Base-by-base conservation (phyloP, 1,140 invertebrate species). In the Chlorops oryzae region DNA sequence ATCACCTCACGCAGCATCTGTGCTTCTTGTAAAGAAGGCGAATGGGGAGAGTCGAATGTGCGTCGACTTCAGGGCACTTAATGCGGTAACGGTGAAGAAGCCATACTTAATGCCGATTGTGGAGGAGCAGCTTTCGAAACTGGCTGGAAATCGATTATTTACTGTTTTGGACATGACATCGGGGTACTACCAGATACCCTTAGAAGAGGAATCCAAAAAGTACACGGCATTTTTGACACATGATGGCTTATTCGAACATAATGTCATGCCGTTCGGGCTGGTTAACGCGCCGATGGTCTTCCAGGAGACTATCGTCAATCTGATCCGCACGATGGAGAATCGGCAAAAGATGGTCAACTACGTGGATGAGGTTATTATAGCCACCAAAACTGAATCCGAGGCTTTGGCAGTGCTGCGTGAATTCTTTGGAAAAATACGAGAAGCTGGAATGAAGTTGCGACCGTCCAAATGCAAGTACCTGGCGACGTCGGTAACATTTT, bases 91-190 rank as follows among this genome's bases (percentile, higher is more conserved):
- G 7, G 56, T 69, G 28, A 59, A 57, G 18, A 77, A 80, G 56
- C 55, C 52, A 32, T 81, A 72, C 55, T 78, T 79, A 10, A 50
- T 81, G 18, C 75, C 75, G 5, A 59, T 66, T 15, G 65, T 80
- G 28, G 66, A 71, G 18, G 63, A 75, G 17, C 63, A 63, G n/a
- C 50, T 80, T 9, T 60, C 73, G 45, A 47, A 56, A 15, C 47
- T 81, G 32, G 61, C 56, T 0, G 61, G 61, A 6, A 54, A 60
- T 5, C 57, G 58, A 42, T 74, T 63, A 32, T 48, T 77, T 77
- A 50, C 58, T 56, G 3, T 59, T 61, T 1, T 46, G 78, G 75
- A 80, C 58, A 32, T 76, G 7, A 49, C 47, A 0, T 62, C 55
- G 34, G 78, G 77, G 3, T 80, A 74, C 59, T 74, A 69, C 58